These are phyloP conservation scores for Mimachlamys varia DNA, from an alignment of 2,888 invertebrate genomes.

Conservation along the genomic window DNA sequence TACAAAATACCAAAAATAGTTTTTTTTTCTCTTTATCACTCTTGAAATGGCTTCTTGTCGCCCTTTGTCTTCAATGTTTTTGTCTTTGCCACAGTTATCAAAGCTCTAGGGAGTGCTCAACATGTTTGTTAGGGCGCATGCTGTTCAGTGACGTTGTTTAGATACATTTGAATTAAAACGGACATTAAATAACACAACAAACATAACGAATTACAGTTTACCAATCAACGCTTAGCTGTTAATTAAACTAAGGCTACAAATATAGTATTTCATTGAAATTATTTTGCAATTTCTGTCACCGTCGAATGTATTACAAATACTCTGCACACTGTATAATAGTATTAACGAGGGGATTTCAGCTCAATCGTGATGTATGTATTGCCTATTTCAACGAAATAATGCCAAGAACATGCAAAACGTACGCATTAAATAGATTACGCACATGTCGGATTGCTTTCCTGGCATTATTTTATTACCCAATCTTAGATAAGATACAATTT, in stretches of 20 bases:
- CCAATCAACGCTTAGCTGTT: not conserved
- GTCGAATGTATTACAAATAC: not conserved
- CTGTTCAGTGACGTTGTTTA: not conserved
- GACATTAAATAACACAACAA: not conserved
- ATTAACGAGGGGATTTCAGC: not conserved
- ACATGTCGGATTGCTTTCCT: not conserved
- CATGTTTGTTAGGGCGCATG: not conserved
- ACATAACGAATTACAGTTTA: not conserved
- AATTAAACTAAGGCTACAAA: not conserved
- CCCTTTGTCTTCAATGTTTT: not conserved
- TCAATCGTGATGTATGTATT: not conserved
- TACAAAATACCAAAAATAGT: no score
- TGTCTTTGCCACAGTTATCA: not conserved
- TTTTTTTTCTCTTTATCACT: no score
- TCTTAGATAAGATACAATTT: conserved; percentile 30
- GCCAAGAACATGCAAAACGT: conserved; percentile 21
- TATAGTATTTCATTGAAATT: not conserved
- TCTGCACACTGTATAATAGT: not conserved
- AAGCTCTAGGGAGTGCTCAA: not conserved
- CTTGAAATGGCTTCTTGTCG: no score
- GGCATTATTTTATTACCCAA: conserved; percentile 12
- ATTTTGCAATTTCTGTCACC: not conserved
- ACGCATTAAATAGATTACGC: not conserved
- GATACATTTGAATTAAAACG: not conserved
- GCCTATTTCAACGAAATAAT: not conserved